Percentiles rank a stretch among this genome's conserved stretches.
Evolutionary conservation across 2,113 vertebrate species (phyloP).

Genomic region (Peucedramus taeniatus): DNA sequence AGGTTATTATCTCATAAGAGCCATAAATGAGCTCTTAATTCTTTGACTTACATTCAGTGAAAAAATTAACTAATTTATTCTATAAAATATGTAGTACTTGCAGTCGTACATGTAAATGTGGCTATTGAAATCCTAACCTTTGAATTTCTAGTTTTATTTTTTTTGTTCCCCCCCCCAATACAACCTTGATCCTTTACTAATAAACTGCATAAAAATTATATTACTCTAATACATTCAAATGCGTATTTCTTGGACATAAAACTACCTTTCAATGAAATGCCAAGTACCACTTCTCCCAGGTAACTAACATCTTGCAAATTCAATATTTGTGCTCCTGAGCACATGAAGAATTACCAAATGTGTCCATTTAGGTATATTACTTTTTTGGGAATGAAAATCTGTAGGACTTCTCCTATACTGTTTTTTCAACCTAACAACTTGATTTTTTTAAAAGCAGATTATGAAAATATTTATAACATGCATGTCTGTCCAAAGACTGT

Average conservation of each 20-base stretch:
- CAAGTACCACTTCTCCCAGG: constrained; percentile 4
- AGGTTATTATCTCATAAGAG: constrained; percentile 2
- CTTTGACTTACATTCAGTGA: neutral
- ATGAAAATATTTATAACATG: neutral
- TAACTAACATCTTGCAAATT: constrained; percentile 32
- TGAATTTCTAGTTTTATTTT: neutral
- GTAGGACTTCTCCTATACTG: neutral
- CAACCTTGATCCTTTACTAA: neutral
- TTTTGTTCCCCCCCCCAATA: neutral
- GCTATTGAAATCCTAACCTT: constrained; percentile 7
- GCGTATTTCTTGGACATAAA: constrained; percentile 16
- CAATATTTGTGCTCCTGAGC: constrained; percentile 21
- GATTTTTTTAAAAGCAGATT: neutral
- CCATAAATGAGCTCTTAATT: constrained; percentile 18
- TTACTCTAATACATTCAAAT: neutral
- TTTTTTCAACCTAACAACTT: neutral
- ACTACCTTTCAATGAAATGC: neutral
- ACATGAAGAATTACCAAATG: neutral
- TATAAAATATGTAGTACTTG: neutral
- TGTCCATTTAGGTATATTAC: neutral
- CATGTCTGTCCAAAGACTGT: neutral
- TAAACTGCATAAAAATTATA: neutral
- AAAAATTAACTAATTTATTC: neutral
- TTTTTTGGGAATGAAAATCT: neutral
- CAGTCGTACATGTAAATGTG: neutral